Conservation (phyloP, 2,113 vertebrate genomes). For the Anhinga rufa region DNA sequence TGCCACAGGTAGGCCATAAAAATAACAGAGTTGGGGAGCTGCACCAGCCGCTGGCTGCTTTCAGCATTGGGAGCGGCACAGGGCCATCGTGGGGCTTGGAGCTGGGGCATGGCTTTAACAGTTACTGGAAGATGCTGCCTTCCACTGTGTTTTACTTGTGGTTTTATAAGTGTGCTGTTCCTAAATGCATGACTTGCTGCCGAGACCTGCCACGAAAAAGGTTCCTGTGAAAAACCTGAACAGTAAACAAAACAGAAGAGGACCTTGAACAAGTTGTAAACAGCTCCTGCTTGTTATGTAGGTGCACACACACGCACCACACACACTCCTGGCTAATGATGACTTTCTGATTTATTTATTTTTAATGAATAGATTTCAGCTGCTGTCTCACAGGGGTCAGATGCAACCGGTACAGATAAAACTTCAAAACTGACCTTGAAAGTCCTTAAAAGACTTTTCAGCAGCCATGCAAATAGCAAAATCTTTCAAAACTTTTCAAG, state of each 20-base stretch:
- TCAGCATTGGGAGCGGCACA: fast-evolving
- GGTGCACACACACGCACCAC: neutral
- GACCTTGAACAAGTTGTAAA: constrained; percentile 22
- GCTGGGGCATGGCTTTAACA: neutral
- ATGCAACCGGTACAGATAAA: neutral
- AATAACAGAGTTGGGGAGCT: neutral
- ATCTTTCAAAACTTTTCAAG: neutral
- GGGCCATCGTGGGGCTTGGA: neutral
- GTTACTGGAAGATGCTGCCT: neutral
- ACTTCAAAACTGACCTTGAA: neutral
- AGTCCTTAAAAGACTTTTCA: neutral
- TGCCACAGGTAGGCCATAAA: neutral
- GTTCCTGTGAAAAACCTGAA: constrained; percentile 37
- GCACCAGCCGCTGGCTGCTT: neutral
- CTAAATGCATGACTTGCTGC: neutral
- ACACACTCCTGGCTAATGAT: neutral
- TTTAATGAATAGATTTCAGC: neutral
- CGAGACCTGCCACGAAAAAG: neutral
- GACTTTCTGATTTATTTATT: neutral
- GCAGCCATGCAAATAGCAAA: neutral
- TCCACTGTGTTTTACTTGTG: neutral
- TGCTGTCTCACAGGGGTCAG: neutral
- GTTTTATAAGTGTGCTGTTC: neutral
- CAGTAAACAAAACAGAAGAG: constrained; percentile 4
- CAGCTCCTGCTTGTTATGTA: neutral